These are phyloP conservation scores for Crypturellus undulatus DNA, from an alignment of 2,113 vertebrate genomes.

Conservation along the genomic window DNA sequence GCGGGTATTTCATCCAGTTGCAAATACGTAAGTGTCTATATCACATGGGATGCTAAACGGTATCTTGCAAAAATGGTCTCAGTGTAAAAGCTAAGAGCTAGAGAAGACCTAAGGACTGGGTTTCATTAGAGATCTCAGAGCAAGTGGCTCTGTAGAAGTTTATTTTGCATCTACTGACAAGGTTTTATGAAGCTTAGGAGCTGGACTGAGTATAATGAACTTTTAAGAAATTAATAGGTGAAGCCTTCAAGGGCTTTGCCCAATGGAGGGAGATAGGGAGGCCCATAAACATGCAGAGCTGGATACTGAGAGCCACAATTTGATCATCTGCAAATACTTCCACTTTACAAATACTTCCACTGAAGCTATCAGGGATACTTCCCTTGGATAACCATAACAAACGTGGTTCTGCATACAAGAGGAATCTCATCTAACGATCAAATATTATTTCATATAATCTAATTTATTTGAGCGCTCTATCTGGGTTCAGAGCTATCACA, in stretches of 20 bases:
- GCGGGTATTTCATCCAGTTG: background rate
- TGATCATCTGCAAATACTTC: background rate
- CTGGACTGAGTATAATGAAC: background rate
- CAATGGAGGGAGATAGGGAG: background rate
- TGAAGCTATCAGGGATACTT: background rate
- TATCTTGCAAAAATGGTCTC: background rate
- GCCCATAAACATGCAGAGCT: background rate
- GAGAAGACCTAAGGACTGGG: background rate
- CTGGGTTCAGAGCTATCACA: constrained; percentile 1
- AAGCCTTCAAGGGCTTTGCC: background rate
- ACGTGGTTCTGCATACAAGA: background rate
- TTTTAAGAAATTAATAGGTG: background rate
- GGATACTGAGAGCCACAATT: background rate
- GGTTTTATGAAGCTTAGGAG: background rate
- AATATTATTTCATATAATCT: background rate
- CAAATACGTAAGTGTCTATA: background rate
- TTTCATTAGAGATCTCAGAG: background rate
- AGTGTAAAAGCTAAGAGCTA: background rate
- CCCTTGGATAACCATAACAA: background rate
- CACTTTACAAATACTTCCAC: background rate
- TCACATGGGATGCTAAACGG: background rate
- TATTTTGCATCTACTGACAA: background rate
- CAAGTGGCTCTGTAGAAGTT: background rate
- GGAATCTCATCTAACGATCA: constrained; percentile 20
- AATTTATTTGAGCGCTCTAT: constrained; percentile 4